phyloP scores from a whole-genome alignment of 1,140 invertebrate genomes.

The Saccostrea cuccullata region DNA sequence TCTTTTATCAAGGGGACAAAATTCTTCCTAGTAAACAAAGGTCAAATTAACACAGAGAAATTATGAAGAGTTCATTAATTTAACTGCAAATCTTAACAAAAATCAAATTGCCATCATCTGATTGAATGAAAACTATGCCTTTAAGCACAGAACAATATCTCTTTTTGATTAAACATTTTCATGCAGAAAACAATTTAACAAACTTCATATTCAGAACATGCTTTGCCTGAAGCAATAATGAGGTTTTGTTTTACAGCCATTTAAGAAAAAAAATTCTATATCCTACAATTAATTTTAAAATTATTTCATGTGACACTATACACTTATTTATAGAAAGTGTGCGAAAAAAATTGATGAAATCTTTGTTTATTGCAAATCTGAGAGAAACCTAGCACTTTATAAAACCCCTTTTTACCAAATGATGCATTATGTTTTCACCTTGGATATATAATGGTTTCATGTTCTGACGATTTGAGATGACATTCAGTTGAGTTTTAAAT shows the following conservation, averaged over 20 bases:
- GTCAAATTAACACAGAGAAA: not conserved
- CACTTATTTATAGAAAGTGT: not conserved
- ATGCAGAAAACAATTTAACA: too few species aligned
- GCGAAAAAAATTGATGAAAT: not conserved
- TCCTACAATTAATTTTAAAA: not conserved
- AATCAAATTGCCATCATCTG: too few species aligned
- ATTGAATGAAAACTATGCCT: too few species aligned
- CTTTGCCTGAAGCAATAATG: not conserved
- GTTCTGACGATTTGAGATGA: not conserved
- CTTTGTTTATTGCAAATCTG: not conserved
- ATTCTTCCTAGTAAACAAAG: not conserved
- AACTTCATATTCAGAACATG: not conserved
- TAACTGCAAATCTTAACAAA: too few species aligned
- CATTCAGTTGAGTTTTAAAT: not conserved
- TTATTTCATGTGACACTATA: not conserved
- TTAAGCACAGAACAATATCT: too few species aligned
- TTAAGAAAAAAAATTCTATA: not conserved
- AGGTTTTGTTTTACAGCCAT: not conserved
- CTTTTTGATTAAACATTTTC: too few species aligned
- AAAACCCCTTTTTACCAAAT: not conserved
- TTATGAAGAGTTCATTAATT: too few species aligned
- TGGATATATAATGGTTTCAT: not conserved
- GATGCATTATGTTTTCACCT: not conserved
- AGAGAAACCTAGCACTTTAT: not conserved
- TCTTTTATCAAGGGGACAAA: slow-evolving; percentile 12